Base-by-base conservation (phyloP, 1,140 invertebrate genomes). In the Oedothorax gibbosus region DNA sequence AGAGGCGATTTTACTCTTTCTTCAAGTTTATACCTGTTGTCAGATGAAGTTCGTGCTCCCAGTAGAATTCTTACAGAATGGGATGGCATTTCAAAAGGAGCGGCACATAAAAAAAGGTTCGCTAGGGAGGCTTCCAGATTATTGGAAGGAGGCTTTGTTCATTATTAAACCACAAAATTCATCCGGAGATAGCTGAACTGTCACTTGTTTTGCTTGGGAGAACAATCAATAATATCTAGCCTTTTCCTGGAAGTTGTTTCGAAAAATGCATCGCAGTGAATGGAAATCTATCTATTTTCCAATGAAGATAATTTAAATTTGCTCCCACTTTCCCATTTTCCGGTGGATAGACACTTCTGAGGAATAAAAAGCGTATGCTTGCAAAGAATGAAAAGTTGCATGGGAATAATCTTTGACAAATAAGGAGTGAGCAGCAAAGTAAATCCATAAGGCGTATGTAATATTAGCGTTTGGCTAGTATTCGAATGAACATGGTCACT, bases 21-120 rank as follows among this genome's bases (percentile, higher is more conserved):
- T 50, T 84, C 53, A 73, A 81, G 69, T 82, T 82, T 82, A 72
- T 82, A 82, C 80, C 80, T 82, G 80, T 82, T 82, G 80, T 81
- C 79, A 81, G 79, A 49, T 20, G 66, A 50, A 21, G 51, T 72
- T 81, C 68, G 66, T 60, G 60, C 21, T 56, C 79, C 60, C 56
- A 71, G 53, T 66, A 71, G 79, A 21, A 56, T 68, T 50, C 56
- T 20, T 53, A 5, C 53, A 51, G 35, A 68, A 79, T 15, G 57
- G 21, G 54, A 56, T 35, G 35, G 20, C 50, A 35, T 56, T 79
- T 79, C 51, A 68, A 79, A 68, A 79, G 64, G 62, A 51, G 57
- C 66, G 50, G 62, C 49, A 64, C 77, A 68, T 49, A 71, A 60
- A 71, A 71, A 71, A 54, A 60, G 64, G 20, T 53, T 12, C 68